Conservation (phyloP, 1,140 invertebrate genomes). For the Venturia canescens region DNA sequence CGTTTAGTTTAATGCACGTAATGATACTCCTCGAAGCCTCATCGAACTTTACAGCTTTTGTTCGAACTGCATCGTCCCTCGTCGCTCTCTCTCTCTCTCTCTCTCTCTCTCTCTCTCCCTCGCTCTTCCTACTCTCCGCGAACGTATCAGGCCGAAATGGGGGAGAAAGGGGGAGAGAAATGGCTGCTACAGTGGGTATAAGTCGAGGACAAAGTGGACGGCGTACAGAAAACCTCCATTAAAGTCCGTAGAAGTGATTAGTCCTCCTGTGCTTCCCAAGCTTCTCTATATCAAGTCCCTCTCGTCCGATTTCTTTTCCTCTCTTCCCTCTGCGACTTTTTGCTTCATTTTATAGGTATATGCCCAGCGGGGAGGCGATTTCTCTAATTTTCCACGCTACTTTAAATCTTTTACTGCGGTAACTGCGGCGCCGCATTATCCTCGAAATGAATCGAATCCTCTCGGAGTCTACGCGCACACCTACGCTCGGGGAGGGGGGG, state of each 20-base stretch:
- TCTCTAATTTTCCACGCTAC: conserved; percentile 29
- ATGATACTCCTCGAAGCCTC: conserved; percentile 68
- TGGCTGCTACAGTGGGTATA: conserved; percentile 67
- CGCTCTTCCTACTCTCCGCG: not conserved
- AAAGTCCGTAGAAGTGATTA: conserved; percentile 78
- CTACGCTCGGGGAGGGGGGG: not conserved
- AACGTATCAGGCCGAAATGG: not conserved
- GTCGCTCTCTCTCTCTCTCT: not conserved
- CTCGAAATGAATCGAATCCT: conserved; percentile 33
- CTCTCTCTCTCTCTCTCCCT: not conserved
- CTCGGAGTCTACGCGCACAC: not conserved
- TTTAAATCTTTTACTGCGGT: not conserved
- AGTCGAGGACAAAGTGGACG: conserved; percentile 77
- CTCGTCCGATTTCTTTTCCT: conserved; percentile 54
- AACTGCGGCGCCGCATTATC: conserved; percentile 10
- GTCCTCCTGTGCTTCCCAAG: conserved; percentile 61
- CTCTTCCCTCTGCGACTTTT: conserved; percentile 41
- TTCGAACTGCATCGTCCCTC: conserved; percentile 61
- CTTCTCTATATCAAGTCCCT: conserved; percentile 35
- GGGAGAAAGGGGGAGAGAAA: no score
- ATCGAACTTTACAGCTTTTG: conserved; percentile 65
- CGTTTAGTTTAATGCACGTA: conserved; percentile 74
- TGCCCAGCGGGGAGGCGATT: not conserved
- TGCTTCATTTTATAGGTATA: conserved; percentile 14
- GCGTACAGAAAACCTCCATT: conserved; percentile 78